Base-by-base conservation (phyloP, 2,888 invertebrate genomes). In the Bruchidius siliquastri region DNA sequence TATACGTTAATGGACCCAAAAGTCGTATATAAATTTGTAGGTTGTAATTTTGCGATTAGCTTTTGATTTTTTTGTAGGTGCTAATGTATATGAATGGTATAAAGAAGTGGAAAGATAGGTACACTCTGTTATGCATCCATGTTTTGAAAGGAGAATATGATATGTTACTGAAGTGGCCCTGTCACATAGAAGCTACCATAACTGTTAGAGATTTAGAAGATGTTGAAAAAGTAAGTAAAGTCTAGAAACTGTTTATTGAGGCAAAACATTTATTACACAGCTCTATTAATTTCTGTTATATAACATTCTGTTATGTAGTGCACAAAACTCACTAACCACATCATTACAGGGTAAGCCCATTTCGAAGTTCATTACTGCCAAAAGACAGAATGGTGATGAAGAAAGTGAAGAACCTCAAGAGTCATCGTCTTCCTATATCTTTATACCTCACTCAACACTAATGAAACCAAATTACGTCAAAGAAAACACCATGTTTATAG, bases 21-120 rank as follows among this genome's bases (percentile, higher is more conserved):
- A n/a, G n/a, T n/a, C n/a, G n/a, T n/a, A n/a, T n/a, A n/a, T n/a
- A n/a, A n/a, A n/a, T n/a, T n/a, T n/a, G n/a, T n/a, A n/a, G n/a
- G n/a, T n/a, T n/a, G n/a, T n/a, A n/a, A 26, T 26, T 26, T 26
- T 26, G 3, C 26, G 26, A 26, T 68, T 68, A 68, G 8, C 68
- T n/a, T 74, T 71, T 30, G 22, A 74, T 72, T 72, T 72, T 75
- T 73, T 78, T 82, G 67, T 81, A 93, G 92, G 87, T 93, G 22
- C 90, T 93, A 80, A 84, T 93, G 0, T 90, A 91, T 82, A 84
- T 94, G 26, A 94, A 94, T 83, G 94, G 94, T 6, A 89, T 92
- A 71, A 93, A 93, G 66, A 92, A 92, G 76, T 94, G 94, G 94
- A 92, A 90, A 81, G 93, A 92, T 0, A 88, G 94, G 0, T 92